A percentile compares a stretch with the other conserved stretches of the same genome.
phyloP scores from a whole-genome alignment of 2,113 vertebrate genomes.

The Saccopteryx bilineata region DNA sequence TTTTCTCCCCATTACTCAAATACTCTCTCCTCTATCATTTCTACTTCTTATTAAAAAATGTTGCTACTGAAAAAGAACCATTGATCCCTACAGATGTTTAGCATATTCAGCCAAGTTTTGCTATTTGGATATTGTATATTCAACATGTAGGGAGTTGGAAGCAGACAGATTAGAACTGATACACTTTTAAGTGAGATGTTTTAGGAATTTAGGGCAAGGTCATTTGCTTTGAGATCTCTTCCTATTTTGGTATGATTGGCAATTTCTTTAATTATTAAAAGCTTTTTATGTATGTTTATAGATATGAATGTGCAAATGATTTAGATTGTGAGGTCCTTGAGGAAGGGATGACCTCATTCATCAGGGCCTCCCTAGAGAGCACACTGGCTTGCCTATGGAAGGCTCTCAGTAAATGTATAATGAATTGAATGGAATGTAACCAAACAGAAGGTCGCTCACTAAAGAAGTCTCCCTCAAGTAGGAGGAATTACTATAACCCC shows the following conservation, averaged over 20 bases:
- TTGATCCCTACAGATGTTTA: background rate
- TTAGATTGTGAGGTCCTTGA: background rate
- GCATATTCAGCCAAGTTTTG: slow-evolving; percentile 42
- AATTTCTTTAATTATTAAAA: slow-evolving; percentile 37
- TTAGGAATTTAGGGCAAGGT: background rate
- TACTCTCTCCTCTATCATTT: background rate
- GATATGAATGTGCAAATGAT: slow-evolving; percentile 8
- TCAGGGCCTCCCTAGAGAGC: background rate
- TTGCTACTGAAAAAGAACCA: background rate
- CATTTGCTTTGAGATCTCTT: background rate
- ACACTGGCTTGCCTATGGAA: background rate
- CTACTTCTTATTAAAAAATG: slow-evolving; percentile 32
- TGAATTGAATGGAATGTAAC: background rate
- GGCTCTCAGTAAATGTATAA: background rate
- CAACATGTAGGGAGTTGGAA: slow-evolving; percentile 35
- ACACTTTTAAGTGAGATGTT: slow-evolving; percentile 33
- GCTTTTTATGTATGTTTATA: background rate
- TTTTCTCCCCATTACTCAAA: background rate
- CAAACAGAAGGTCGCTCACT: background rate
- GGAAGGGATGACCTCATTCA: background rate
- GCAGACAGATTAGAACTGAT: background rate
- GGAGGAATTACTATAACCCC: background rate
- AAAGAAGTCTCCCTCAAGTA: background rate
- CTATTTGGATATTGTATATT: slow-evolving; percentile 20
- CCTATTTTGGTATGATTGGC: background rate